Base-by-base conservation (phyloP, 2,797 vertebrate species). In the Moxostoma hubbsi region DNA sequence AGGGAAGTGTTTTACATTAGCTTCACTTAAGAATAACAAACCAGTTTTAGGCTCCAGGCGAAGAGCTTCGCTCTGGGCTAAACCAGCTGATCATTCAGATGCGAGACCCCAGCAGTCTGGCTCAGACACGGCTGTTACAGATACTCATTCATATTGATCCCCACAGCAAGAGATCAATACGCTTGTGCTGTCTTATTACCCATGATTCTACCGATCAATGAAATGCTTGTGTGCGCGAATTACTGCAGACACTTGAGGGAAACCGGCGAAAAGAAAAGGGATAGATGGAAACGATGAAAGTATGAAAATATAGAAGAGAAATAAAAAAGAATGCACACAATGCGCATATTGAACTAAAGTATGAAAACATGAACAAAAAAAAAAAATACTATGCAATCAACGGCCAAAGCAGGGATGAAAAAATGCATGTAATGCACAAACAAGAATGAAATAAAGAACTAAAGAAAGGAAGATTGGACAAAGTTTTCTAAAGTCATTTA, bases 121-220 rank as follows among this genome's bases (percentile, higher is more conserved):
- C 67, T 75, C 70, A 50, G 36, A 64, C 36, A 68, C 76, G 73
- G 77, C 77, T 66, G 68, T 80, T 73, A 65, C 80, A 79, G 8
- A 76, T 55, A 55, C 80, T 58, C 49, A 62, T 61, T 18, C 63
- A 58, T 73, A 84, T 79, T 58, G 82, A 78, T 70, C 36, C 49
- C 47, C 7, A 12, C 50, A 63, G 49, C 12, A 55, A 61, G 59
- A 58, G 58, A 62, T 85, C 81, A 77, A 85, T 85, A 74, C 11
- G 16, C 51, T 47, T 70, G 70, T n/a, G 73, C 49, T 69, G 77
- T 47, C 9, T 71, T 61, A 79, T 7, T 46, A 72, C 71, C 67
- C 70, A 50, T 67, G 75, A 81, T 61, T 73, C 82, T 79, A 64
- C 51, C 2, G 55, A 79, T 85, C 84, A 36, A 85, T 81, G 74